Base-by-base conservation (phyloP, 2,888 invertebrate genomes). In the Baronia brevicornis region DNA sequence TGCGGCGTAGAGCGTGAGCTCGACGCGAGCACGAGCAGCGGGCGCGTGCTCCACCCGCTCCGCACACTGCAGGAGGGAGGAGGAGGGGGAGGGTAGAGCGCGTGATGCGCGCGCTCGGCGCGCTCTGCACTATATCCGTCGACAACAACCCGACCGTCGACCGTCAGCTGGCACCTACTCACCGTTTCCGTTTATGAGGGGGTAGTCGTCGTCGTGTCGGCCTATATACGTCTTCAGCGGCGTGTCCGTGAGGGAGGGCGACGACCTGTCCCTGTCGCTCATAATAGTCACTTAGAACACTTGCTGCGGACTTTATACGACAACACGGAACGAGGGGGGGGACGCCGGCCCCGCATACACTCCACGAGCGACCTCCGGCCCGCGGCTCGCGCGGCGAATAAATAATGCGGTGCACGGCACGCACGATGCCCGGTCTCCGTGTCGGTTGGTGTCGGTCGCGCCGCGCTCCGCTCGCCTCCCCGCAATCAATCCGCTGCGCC, bases 211-310 rank as follows among this genome's bases (percentile, higher is more conserved):
- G 86, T 91, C 91, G 75, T 93, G 91, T 75, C 92, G 90, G 79
- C 90, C 90, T 77, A 93, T 90, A 85, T 93, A 90, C 65, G 92
- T 92, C 89, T 93, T 93, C 74, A 91, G 88, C 86, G 93, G 93
- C 87, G 91, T 91, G 88, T 93, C 93, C 87, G 92, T 90, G 82
- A 93, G 89, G 88, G 91, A 92, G 82, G 93, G 93, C 87, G 92
- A 93, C 84, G 90, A 90, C 86, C 92, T 91, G 88, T 93, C 93
- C 89, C 93, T 92, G 89, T 92, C 93, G 87, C 93, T 93, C 93
- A 93, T 93, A 88, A 89, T 90, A 89, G 87, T 86, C 82, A 82
- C 82, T 78, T 72, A 61, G 42, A 65, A 64, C 77, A 71, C 70
- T 62, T 65, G 59, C 49, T 48, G 46, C 43, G 54, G 57, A 61